Percentiles rank a stretch among this genome's conserved stretches.
Conservation (phyloP, 2,888 invertebrate species). For the Chrysolina oricalcia region DNA sequence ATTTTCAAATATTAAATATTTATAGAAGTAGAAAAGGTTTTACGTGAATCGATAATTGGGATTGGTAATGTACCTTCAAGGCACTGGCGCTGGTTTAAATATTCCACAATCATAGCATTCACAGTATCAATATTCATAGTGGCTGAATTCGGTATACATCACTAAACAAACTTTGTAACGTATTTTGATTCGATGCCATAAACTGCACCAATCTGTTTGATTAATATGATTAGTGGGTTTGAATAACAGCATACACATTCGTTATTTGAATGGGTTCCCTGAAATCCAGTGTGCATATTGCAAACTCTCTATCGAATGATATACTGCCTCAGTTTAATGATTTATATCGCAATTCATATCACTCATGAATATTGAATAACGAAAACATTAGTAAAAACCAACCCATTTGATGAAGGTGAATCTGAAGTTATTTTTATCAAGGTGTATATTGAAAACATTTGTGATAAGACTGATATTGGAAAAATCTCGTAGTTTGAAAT, state of each 20-base stretch:
- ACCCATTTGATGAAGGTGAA: not conserved
- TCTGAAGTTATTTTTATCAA: too few species aligned
- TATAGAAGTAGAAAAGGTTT: too few species aligned
- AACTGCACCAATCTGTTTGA: slow-evolving; percentile 2
- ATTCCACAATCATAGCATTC: slow-evolving; percentile 15
- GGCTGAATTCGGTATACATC: not conserved
- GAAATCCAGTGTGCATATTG: not conserved
- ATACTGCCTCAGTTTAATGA: not conserved
- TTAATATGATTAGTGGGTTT: slow-evolving; percentile 21
- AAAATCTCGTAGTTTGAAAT: too few species aligned
- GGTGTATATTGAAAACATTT: too few species aligned
- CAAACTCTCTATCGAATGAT: not conserved
- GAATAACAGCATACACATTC: slow-evolving; percentile 3
- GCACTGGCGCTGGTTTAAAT: not conserved
- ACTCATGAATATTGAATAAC: not conserved
- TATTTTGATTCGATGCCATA: slow-evolving; percentile 20
- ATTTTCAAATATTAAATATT: too few species aligned
- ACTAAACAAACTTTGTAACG: not conserved
- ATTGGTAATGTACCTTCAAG: too few species aligned
- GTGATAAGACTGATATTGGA: too few species aligned
- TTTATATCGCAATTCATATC: not conserved
- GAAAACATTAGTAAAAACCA: not conserved
- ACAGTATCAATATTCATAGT: slow-evolving; percentile 7
- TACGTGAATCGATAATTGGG: too few species aligned
- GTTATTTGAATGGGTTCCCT: not conserved